Percentiles rank a stretch among this genome's conserved stretches.
phyloP scores from a whole-genome alignment of 2,888 invertebrate species.

The Empis livida region DNA sequence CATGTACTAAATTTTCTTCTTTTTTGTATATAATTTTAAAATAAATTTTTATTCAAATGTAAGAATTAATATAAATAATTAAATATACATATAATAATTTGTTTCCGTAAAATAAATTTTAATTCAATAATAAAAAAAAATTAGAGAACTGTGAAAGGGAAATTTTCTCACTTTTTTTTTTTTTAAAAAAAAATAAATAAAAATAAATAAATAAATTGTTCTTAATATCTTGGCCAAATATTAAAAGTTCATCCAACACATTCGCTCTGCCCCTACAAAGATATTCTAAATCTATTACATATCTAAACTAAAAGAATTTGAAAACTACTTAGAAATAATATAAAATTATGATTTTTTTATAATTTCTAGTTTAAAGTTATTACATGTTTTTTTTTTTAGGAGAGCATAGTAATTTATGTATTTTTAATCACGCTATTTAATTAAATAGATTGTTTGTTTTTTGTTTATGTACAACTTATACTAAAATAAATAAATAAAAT shows the following conservation, averaged over 20 bases:
- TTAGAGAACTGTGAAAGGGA: conserved; percentile 76
- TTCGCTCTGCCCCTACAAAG: conserved; percentile 36
- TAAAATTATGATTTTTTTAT: no score
- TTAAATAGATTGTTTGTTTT: conserved; percentile 2
- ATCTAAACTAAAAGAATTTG: no score
- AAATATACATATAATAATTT: conserved; percentile 14
- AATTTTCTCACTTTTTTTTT: conserved; percentile 45
- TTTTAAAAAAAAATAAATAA: no score
- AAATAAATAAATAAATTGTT: not conserved
- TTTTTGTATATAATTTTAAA: not conserved
- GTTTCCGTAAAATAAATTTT: conserved; percentile 1
- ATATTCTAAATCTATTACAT: not conserved
- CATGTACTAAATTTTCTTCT: not conserved
- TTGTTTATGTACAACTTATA: conserved; percentile 21
- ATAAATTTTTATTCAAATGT: conserved; percentile 9
- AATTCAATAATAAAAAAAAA: conserved; percentile 44
- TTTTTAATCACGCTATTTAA: not conserved
- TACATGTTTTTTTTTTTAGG: no score
- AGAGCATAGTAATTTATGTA: no score
- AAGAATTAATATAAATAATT: conserved; percentile 14
- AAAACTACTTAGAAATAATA: no score
- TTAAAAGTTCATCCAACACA: conserved; percentile 35
- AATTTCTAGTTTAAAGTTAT: no score
- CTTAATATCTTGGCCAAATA: not conserved
- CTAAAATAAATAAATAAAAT: conserved; percentile 9